A percentile compares a stretch with the other conserved stretches of the same genome.
phyloP scores from a whole-genome alignment of 2,888 invertebrate genomes.

The Podabrus alpinus region DNA sequence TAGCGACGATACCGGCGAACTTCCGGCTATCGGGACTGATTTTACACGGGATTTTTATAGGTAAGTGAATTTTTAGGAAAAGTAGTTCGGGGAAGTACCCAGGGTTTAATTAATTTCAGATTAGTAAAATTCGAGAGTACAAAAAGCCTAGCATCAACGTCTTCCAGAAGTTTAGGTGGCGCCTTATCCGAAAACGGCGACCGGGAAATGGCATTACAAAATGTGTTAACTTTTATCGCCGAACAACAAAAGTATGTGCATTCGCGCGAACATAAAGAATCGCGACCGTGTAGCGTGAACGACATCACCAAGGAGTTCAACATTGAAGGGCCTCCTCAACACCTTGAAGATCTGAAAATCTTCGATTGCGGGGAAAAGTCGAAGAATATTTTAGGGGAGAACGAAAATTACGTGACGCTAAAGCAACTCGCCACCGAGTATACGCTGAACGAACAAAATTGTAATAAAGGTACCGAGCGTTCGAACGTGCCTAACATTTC shows the following conservation, averaged over 20 bases:
- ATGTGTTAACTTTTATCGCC: constrained; percentile 74
- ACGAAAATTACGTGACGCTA: constrained; percentile 54
- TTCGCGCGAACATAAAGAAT: constrained; percentile 63
- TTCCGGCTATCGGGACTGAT: constrained; percentile 71
- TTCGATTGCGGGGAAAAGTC: constrained; percentile 39
- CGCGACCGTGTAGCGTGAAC: constrained; percentile 59
- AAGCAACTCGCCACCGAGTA: constrained; percentile 52
- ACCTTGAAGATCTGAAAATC: constrained; percentile 46
- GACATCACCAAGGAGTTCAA: constrained; percentile 56
- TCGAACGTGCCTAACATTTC: constrained; percentile 47
- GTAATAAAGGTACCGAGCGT: constrained; percentile 10
- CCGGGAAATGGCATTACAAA: constrained; percentile 72
- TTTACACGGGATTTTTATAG: constrained; percentile 79
- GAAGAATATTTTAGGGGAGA: constrained; percentile 37
- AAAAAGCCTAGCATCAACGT: constrained; percentile 76
- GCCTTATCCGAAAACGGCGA: constrained; percentile 63
- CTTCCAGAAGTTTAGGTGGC: constrained; percentile 67
- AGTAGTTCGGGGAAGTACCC: not conserved
- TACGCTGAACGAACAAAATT: constrained; percentile 45
- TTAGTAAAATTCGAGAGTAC: constrained; percentile 82
- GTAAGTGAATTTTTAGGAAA: constrained; percentile 31
- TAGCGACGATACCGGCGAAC: constrained; percentile 66
- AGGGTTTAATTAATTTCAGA: constrained; percentile 49
- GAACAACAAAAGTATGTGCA: constrained; percentile 76
- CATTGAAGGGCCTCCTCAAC: constrained; percentile 60